Base-by-base conservation (phyloP, 2,113 vertebrate species). In the Climacteris rufus region DNA sequence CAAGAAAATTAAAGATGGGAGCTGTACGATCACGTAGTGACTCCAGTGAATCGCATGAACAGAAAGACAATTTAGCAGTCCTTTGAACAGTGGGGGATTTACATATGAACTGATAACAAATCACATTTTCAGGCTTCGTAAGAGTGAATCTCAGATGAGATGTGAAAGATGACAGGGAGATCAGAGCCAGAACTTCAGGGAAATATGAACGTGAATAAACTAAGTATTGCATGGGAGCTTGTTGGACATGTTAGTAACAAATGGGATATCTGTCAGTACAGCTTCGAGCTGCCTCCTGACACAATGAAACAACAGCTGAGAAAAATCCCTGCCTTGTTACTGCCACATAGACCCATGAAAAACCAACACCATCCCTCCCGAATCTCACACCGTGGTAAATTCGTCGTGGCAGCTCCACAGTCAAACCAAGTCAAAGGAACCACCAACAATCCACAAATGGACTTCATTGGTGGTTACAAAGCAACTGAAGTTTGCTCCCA, bases 281-380 rank as follows among this genome's bases (percentile, higher is more conserved):
- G 65, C 81, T 79, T 61, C 1, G 19, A 72, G 61, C 81, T 82
- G 65, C 33, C 47, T 87, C 49, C 79, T 84, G 61, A 83, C 65
- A 64, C 33, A 60, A 31, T 9, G 44, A 68, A 84, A 69, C 35
- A 82, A 22, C 3, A 2, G 15, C 28, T 74, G 7, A 54, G 69
- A 88, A 60, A 54, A 50, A 30, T 14, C 39, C n/a, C 37, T 35
- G 86, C 37, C 44, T 82, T 10, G 0, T 81, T 83, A 28, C 11
- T 31, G 61, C 69, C 70, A 9, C 0, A 0, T 8, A 68, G 28
- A 52, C 13, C 15, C 31, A 17, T 35, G 16, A 61, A 8, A 66
- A 49, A 47, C 35, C 50, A 44, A 4, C 4, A 9, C 15, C 23
- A 3, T 33, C 21, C 16, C 11, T 65, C 64, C 27, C 11, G 0